Base-by-base conservation (phyloP, 2,797 vertebrate genomes). In the Siniperca obscura region DNA sequence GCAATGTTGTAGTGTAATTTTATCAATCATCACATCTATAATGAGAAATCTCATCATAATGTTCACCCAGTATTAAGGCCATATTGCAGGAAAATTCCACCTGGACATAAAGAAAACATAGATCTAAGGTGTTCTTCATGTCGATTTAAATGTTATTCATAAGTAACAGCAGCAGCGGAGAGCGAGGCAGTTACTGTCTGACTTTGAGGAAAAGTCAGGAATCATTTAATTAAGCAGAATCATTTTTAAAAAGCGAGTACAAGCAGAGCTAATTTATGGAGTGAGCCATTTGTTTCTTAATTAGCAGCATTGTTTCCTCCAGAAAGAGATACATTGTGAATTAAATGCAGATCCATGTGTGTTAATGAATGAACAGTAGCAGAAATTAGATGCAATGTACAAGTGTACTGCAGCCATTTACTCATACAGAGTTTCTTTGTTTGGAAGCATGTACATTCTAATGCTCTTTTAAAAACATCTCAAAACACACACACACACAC, bases 191-290 rank as follows among this genome's bases (percentile, higher is more conserved):
- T 34, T 70, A 86, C 79, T 78, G 82, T 90, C 79, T 79, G 30
- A 30, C 30, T 30, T 30, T 30, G 50, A 83, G 90, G 86, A 86
- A 86, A 82, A 73, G 76, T 90, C 84, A 80, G 81, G 86, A 81
- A 84, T 90, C 69, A 81, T 90, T 90, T 91, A 92, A 91, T 93
- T 90, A 91, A 90, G 86, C 74, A 80, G 72, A 86, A 83, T 81
- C 76, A 92, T 91, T 90, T 62, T 52, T 10, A 86, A 87, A 85
- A 90, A 87, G 83, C 57, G 38, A 77, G 68, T 74, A 82, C 84
- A 90, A 90, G 88, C 82, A 82, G 59, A 48, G 75, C 74, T 89
- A 81, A 90, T 92, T 93, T 86, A 92, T 91, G 79, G 84, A 89
- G 82, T 72, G 80, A 76, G 67, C 85, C 76, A 78, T 81, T 90